A percentile compares a stretch with the other conserved stretches of the same genome.
phyloP scores from a whole-genome alignment of 2,888 invertebrate species.

The Melanchra persicariae region DNA sequence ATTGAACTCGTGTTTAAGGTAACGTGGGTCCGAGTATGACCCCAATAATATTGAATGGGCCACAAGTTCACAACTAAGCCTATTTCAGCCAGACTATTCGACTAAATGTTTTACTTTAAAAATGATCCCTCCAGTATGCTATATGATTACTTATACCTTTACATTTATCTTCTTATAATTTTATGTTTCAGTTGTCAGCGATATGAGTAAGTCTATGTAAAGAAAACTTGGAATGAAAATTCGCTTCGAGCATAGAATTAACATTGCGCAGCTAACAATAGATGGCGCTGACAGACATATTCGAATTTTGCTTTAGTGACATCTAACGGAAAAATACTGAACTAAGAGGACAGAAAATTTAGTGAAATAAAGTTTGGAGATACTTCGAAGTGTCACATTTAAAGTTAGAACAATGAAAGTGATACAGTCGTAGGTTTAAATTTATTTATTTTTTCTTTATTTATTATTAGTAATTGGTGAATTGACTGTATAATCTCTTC shows the following conservation, averaged over 20 bases:
- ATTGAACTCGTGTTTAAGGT: background rate
- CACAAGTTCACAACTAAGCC: background rate
- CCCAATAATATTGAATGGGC: background rate
- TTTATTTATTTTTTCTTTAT: background rate
- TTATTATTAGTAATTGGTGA: background rate
- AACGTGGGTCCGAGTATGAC: background rate
- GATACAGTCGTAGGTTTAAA: background rate
- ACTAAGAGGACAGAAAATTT: constrained; percentile 11
- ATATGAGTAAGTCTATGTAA: constrained; percentile 50
- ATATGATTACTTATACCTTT: background rate
- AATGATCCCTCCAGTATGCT: background rate
- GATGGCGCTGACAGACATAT: constrained; percentile 34
- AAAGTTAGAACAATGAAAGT: background rate
- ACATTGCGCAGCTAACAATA: constrained; percentile 17
- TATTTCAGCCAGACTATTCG: background rate
- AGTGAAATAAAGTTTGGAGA: background rate
- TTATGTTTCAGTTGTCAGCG: constrained; percentile 54
- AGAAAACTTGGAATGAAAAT: background rate
- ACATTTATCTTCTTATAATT: constrained; percentile 1
- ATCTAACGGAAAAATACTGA: constrained; percentile 32
- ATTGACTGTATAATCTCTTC: constrained; percentile 22
- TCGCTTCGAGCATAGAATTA: background rate
- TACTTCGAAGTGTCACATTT: background rate
- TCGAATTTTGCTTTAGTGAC: background rate
- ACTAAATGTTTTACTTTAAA: background rate